Conservation (phyloP, 2,797 vertebrate species). For the Danio aesculapii region DNA sequence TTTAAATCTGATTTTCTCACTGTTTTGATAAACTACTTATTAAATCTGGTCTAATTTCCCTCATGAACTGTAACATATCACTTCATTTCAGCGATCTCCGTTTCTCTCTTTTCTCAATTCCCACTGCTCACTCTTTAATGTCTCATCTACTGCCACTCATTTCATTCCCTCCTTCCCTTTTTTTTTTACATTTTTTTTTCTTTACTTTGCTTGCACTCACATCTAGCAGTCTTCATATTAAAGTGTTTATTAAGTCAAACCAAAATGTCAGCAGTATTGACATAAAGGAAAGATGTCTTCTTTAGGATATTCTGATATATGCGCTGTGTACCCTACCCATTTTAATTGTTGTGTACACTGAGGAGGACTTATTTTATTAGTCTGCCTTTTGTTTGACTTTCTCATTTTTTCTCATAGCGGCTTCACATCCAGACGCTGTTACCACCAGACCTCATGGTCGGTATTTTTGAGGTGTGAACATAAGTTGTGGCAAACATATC, state of each 20-base stretch:
- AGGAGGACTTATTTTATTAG: conserved; percentile 71
- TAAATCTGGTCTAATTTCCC: conserved; percentile 63
- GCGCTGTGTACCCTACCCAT: conserved; percentile 64
- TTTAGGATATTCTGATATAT: conserved; percentile 73
- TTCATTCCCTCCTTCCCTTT: conserved; percentile 43
- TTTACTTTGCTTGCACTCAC: conserved; percentile 46
- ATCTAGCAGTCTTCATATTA: conserved; percentile 68
- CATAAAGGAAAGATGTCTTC: conserved; percentile 79
- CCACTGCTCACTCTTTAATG: conserved; percentile 55
- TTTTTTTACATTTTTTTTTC: conserved; percentile 6
- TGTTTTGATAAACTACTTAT: conserved; percentile 60
- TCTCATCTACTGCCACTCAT: conserved; percentile 54
- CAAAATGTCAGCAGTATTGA: conserved; percentile 83
- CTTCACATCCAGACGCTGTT: background rate
- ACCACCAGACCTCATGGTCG: background rate
- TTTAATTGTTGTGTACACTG: conserved; percentile 62
- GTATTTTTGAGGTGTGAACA: conserved; percentile 20
- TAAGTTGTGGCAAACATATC: background rate
- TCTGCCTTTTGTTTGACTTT: conserved; percentile 73
- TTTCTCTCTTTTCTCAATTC: conserved; percentile 59
- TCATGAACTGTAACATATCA: conserved; percentile 63
- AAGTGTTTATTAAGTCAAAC: conserved; percentile 76
- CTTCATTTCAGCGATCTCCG: conserved; percentile 58
- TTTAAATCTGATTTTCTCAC: conserved; percentile 51
- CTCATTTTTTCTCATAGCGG: conserved; percentile 24